Base-by-base conservation (phyloP, 2,888 invertebrate genomes). In the Aporophyla nigra region DNA sequence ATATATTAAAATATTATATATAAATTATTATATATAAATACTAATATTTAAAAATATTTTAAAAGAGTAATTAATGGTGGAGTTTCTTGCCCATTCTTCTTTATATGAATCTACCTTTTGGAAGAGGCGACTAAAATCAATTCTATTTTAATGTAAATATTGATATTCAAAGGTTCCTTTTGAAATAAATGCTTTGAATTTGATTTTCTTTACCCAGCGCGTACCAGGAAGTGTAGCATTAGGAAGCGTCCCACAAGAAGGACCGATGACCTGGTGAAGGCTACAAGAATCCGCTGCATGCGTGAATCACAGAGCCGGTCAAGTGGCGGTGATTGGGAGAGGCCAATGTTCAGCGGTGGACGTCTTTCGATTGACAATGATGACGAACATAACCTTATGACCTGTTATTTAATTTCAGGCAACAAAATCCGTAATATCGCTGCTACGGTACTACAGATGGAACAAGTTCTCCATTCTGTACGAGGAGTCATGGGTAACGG, bases 381-480 rank as follows among this genome's bases (percentile, higher is more conserved):
- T 51, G 9, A 51, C 10, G 61, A 33, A 19, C 10, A 49, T 12
- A 49, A 12, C n/a, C 16, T 33, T 53, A 67, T 67, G 9, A 40
- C 16, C 16, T n/a, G 40, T 40, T 40, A 56, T 24, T 53, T 83
- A 58, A 80, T 95, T 96, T 66, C 94, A 99, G 98, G 99, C 99
- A 83, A 99, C 99, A 78, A 99, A 99, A 96, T 99, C 99, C 66
- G 98, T 99, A 89, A 98, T 99, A 93, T 98, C 99, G 0, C 97
- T 99, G 78, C 97, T 99, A 90, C 97, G 98, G 76, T 98, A 99
- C 96, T 99, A 99, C 96, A 97, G 98, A 90, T 99, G 99, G 99
- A 98, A 98, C 88, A 99, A 99, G 93, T 99, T 99, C 95, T 98
- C 99, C 40, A 98, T 99, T 80, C 97, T 99, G 66, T 98, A 98